Evolutionary conservation across 2,888 invertebrate genomes (phyloP), one percentile per base, ranked within the genome.

Genomic region (Hylaea fasciaria): DNA sequence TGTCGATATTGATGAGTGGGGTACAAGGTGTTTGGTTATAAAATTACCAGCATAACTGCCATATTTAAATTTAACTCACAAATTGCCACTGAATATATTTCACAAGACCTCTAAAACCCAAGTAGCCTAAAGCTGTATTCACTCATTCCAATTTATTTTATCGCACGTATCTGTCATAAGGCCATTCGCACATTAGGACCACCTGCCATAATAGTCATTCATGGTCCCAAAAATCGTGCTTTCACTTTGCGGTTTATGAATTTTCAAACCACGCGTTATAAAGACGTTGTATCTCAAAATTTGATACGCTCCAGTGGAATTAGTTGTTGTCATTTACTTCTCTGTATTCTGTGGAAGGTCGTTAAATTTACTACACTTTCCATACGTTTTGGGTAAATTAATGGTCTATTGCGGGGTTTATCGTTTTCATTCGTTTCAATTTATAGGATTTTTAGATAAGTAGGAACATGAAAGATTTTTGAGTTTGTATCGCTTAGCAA

Each of bases 171-270:
- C 49, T 62, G 54, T 52, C 67, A 41, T 71, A 57, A 65, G 59
- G 55, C 57, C 71, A 68, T 74, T 78, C 62, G 68, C 72, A 74
- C 70, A 66, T 71, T 65, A 66, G 71, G 67, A 62, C 57, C 67
- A 73, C 70, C 60, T 76, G 71, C 66, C 54, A 55, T 69, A 71
- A 74, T 49, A 69, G 39, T 51, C 70, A 77, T 74, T 77, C 68
- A 64, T 56, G 46, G 45, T 53, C 47, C 54, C 54, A 65, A 61
- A 68, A 67, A 49, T 51, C 65, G 71, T 67, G 74, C 85, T 85
- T 85, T 87, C 86, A 77, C 84, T 80, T 68, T 78, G 85, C 67
- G 84, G 85, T 85, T 82, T 80, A 69, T 66, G 78, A 82, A 81
- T 85, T 76, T 78, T 79, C 70, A 82, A 82, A 77, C 78, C 78